phyloP scores from a whole-genome alignment of 2,113 vertebrate genomes.

The Tragulus kanchil region DNA sequence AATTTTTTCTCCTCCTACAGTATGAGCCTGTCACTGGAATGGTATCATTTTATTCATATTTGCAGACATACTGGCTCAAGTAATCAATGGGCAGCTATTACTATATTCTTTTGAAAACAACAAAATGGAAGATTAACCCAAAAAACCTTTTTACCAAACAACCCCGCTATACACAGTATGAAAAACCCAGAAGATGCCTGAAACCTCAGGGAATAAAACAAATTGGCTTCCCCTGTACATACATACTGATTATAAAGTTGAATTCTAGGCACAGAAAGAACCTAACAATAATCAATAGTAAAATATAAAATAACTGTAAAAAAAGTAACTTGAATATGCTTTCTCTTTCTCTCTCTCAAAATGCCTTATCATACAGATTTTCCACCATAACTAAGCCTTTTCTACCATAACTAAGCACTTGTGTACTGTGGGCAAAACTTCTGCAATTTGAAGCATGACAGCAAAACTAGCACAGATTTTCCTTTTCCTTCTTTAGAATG shows the following conservation, averaged over 20 bases:
- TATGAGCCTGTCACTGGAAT: background rate
- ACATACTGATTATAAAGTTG: background rate
- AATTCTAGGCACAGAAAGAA: background rate
- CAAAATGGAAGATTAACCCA: slow-evolving; percentile 37
- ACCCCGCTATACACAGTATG: too few species aligned
- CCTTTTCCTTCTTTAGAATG: background rate
- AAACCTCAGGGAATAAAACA: background rate
- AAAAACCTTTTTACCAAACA: background rate
- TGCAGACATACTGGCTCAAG: background rate
- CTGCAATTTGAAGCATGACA: background rate
- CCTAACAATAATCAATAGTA: background rate
- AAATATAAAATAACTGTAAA: background rate
- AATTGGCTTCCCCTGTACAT: background rate
- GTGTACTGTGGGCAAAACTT: background rate
- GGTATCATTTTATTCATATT: background rate
- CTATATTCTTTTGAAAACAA: background rate
- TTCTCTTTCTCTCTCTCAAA: background rate
- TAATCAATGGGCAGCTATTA: slow-evolving; percentile 24
- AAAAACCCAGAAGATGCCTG: background rate
- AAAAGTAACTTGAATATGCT: background rate
- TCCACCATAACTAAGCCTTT: background rate
- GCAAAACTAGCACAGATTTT: background rate
- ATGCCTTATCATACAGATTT: background rate
- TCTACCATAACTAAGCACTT: background rate
- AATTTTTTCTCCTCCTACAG: background rate